phyloP scores from a whole-genome alignment of 2,888 invertebrate genomes.

The Erebia epiphron region DNA sequence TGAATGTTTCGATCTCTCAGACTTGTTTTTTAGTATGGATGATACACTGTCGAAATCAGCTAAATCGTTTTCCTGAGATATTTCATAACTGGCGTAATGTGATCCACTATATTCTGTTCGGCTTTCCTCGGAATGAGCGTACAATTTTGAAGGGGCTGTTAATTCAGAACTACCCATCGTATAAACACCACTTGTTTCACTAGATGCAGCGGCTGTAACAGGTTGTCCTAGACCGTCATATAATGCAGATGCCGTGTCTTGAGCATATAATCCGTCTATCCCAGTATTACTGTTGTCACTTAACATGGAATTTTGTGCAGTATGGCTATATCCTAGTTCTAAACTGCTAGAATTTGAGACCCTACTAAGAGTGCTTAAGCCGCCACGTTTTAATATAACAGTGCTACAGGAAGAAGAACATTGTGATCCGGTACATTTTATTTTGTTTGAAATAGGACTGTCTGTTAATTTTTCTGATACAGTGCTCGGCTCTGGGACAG shows the following conservation, averaged over 20 bases:
- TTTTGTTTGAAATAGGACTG: slow-evolving; percentile 82
- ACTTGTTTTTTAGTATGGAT: slow-evolving; percentile 78
- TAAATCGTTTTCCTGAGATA: slow-evolving; percentile 76
- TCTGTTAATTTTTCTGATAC: slow-evolving; percentile 78
- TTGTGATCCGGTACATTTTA: slow-evolving; percentile 89
- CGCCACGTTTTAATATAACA: slow-evolving; percentile 87
- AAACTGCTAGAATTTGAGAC: slow-evolving; percentile 91
- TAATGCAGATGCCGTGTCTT: slow-evolving; percentile 84
- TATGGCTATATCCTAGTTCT: slow-evolving; percentile 93
- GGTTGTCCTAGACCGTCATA: slow-evolving; percentile 77
- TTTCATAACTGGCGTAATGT: slow-evolving; percentile 83
- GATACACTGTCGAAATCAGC: slow-evolving; percentile 79
- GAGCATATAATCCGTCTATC: slow-evolving; percentile 84
- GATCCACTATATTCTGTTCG: slow-evolving; percentile 77
- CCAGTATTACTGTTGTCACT: slow-evolving; percentile 88
- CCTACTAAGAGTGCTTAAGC: slow-evolving; percentile 80
- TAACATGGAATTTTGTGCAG: slow-evolving; percentile 92
- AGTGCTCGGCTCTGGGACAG: slow-evolving; percentile 66
- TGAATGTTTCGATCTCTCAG: slow-evolving; percentile 64
- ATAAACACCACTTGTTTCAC: slow-evolving; percentile 93
- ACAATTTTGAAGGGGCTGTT: slow-evolving; percentile 83
- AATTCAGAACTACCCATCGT: slow-evolving; percentile 88
- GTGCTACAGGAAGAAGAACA: slow-evolving; percentile 94
- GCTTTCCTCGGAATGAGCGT: slow-evolving; percentile 72
- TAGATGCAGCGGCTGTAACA: slow-evolving; percentile 86